Evolutionary conservation across 2,113 vertebrate genomes (phyloP).

Genomic region (Natator depressus): DNA sequence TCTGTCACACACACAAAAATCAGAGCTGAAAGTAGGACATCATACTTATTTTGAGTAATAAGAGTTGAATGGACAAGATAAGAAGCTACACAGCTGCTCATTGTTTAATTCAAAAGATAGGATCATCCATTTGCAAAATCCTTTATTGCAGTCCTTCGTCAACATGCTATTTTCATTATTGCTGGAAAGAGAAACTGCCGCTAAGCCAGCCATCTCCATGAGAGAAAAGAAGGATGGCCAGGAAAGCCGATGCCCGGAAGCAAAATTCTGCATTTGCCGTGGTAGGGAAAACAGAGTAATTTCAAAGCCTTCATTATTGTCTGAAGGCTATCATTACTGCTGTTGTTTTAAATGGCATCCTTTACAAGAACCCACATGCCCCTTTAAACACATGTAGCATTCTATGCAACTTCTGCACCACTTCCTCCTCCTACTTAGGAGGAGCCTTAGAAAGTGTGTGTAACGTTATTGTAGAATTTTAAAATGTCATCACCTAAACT

Average conservation of each 20-base stretch:
- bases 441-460: neutral
- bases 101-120: neutral
- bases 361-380: constrained; percentile 35
- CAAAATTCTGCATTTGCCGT: constrained; percentile 31
- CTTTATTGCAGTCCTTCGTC: constrained; percentile 15
- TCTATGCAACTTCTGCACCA: neutral
- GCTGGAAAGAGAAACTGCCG: neutral
- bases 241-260: constrained; percentile 35
- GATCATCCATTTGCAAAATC: neutral
- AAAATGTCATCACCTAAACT: neutral
- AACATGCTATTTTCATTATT: neutral
- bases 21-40: neutral
- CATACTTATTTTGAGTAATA: neutral
- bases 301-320: constrained; percentile 43
- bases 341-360: constrained; percentile 5
- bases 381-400: neutral
- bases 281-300: neutral
- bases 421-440: neutral
- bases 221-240: neutral
- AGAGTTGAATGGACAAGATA: neutral
- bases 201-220: neutral
- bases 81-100: neutral
- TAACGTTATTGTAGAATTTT: constrained; percentile 4
- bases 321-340: constrained; percentile 41
- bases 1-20: neutral